Conservation (phyloP, 2,888 invertebrate genomes). For the Germaria angustata region DNA sequence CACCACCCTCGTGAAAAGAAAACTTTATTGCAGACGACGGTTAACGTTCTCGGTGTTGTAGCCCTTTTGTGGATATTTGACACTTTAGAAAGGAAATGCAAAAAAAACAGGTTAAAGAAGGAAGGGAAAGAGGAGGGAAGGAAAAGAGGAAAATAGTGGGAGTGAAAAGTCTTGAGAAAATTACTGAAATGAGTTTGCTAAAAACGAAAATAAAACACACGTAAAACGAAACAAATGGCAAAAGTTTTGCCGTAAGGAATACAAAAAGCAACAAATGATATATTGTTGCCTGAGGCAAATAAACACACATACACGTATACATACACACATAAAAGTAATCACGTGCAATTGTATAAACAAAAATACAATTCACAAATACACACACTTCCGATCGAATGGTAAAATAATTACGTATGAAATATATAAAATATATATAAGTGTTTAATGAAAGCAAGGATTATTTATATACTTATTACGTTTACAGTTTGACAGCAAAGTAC, state of each 20-base stretch:
- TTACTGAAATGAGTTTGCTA: background rate
- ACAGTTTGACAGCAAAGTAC: constrained; percentile 25
- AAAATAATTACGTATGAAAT: background rate
- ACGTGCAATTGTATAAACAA: background rate
- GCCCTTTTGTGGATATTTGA: constrained; percentile 16
- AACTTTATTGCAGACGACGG: background rate
- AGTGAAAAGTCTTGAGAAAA: background rate
- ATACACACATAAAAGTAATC: background rate
- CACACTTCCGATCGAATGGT: background rate
- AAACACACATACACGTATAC: background rate
- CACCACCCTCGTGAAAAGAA: background rate
- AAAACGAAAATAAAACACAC: background rate
- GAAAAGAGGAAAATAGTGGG: background rate
- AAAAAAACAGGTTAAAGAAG: background rate
- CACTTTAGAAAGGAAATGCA: constrained; percentile 1
- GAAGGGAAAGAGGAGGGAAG: background rate
- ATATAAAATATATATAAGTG: background rate
- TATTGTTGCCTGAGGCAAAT: constrained; percentile 47
- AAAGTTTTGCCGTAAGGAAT: constrained; percentile 45
- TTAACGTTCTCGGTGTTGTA: background rate
- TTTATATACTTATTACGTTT: constrained; percentile 41
- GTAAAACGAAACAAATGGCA: constrained; percentile 10
- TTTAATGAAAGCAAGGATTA: constrained; percentile 29
- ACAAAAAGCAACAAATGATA: constrained; percentile 64
- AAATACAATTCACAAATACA: background rate